Base-by-base conservation (phyloP, 2,113 vertebrate genomes). In the Lophochroa leadbeateri region DNA sequence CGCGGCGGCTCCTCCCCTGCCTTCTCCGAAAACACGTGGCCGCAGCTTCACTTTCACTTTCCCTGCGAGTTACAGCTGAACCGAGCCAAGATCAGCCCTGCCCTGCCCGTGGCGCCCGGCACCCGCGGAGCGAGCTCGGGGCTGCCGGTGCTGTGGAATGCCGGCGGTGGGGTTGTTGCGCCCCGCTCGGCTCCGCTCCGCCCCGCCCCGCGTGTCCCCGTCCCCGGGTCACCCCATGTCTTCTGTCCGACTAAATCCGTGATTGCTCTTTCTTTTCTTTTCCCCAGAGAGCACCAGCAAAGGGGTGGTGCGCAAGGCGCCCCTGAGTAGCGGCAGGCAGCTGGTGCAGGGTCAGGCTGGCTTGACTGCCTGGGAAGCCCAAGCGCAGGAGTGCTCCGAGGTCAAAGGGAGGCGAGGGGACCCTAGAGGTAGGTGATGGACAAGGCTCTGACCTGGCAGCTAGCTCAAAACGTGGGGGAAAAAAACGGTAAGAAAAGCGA, bases 21-120 rank as follows among this genome's bases (percentile, higher is more conserved):
- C 47, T 97, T 95, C 94, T 50, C 74, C 31, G 85, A 95, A 95
- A 90, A 27, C 94, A 94, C 71, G 92, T 41, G 93, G 74, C 25
- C 17, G 3, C 13, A 4, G 8, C 47, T 88, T 80, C 83, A 85
- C 97, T 97, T 97, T 97, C 97, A 41, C 92, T 97, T 97, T 97
- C 70, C 33, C 20, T n/a, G 7, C 20, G 33, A 58, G 57, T 58
- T n/a, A n/a, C 21, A 8, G 57, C 20, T 15, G 20, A n/a, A 10
- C 20, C 9, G 33, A n/a, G 20, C 55, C 8, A 8, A 21, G 33
- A 33, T n/a, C 55, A 15, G 55, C 55, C 33, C 55, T n/a, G 13
- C 33, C 20, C 33, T 58, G 55, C 13, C 33, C 33, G 55, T 19
- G 55, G 55, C 55, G 4, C 20, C 20, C 33, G 13, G 55, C 20